These are phyloP conservation scores for Melanerpes aurifrons DNA, from an alignment of 2,113 vertebrate genomes.

Conservation along the genomic window DNA sequence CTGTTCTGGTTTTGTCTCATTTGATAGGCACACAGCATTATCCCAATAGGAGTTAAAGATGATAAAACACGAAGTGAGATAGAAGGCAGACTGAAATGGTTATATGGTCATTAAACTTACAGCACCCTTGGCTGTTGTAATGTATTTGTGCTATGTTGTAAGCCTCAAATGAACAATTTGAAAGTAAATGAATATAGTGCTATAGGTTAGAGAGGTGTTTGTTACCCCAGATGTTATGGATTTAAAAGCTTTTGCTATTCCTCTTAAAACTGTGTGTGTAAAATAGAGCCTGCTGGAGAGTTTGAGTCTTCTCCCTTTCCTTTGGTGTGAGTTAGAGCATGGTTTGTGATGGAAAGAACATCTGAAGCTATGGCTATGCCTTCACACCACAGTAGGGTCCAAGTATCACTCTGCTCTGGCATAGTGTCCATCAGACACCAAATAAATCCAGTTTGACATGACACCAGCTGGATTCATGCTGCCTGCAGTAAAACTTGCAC, in stretches of 20 bases:
- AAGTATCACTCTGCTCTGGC: not conserved
- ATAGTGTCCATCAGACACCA: not conserved
- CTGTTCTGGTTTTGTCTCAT: constrained; percentile 19
- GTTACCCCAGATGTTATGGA: not conserved
- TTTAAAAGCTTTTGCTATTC: not conserved
- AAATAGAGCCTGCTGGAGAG: not conserved
- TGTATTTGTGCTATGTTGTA: not conserved
- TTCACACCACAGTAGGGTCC: not conserved
- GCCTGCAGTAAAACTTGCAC: not conserved
- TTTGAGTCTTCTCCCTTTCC: not conserved
- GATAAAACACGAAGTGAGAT: not conserved
- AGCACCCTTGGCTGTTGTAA: not conserved
- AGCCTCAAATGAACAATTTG: constrained; percentile 4
- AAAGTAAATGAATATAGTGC: constrained; percentile 3
- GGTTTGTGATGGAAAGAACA: not conserved
- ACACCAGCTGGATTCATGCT: not conserved
- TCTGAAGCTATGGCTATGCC: not conserved
- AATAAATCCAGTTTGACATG: not conserved
- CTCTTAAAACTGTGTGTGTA: not conserved
- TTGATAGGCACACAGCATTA: constrained; percentile 11
- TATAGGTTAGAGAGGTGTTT: not conserved
- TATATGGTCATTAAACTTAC: constrained; percentile 19
- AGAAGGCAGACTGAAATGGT: constrained; percentile 23
- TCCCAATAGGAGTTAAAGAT: constrained; percentile 20
- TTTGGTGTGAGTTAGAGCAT: not conserved